Evolutionary conservation across 2,888 invertebrate species (phyloP), one percentile per base, ranked within the genome.

Genomic region (Caenorhabditis zanzibari): DNA sequence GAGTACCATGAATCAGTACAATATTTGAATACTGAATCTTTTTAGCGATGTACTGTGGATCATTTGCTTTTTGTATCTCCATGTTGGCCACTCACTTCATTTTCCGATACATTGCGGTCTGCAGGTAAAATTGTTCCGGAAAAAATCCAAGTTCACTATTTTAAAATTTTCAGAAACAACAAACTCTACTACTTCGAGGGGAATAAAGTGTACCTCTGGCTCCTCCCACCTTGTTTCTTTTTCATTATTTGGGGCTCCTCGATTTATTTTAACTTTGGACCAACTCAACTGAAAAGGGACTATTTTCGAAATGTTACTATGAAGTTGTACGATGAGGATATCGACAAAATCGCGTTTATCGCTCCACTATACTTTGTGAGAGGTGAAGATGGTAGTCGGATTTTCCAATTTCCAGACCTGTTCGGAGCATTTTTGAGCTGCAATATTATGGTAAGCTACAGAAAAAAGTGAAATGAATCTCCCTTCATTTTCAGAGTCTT

Each of bases 151-250:
- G 1, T 32, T 32, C 32, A 6, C 7, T 32, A 7, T 19, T 58
- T 32, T 16, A n/a, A n/a, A 10, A 7, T 41, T 64, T 66, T 16
- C 68, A 76, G 75, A 59, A 61, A 64, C 64, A 54, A 74, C 16
- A 74, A 74, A 19, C 64, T 74, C 52, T 74, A 74, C 56, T 74
- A 74, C 10, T 74, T 74, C 44, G 74, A 74, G 19, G 74, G 74
- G 2, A 44, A 54, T 22, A 64, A 56, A 41, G 56, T 74, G 0
- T 74, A 74, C 32, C 44, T 64, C 16, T 74, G 74, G 74, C 56
- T 74, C 32, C 38, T 74, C 6, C 74, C 74, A n/a, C 74, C 74
- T 1, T 26, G 38, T 7, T 10, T 41, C 19, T 54, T 74, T 32
- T 74, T 74, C 64, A 64, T 28, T 16, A 44, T 74, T 12, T 74